phyloP scores from a whole-genome alignment of 1,140 invertebrate genomes.

The Protaetia brevitarsis region DNA sequence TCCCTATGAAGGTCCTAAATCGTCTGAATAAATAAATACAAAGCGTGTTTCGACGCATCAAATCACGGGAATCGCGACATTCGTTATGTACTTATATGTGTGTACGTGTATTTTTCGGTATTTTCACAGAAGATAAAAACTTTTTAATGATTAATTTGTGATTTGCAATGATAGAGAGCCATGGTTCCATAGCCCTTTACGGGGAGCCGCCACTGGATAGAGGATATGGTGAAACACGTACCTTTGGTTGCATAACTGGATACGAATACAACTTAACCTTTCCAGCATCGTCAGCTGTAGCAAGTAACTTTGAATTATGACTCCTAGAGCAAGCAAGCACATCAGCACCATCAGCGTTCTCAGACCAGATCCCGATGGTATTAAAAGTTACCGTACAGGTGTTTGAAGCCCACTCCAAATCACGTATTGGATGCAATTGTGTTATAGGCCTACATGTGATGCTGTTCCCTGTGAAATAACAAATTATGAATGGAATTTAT shows the following conservation, averaged over 20 bases:
- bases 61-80: no score
- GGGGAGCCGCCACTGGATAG: no score
- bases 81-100: no score
- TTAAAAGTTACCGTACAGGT: constrained; percentile 79
- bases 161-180: no score
- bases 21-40: no score
- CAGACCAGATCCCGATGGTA: constrained; percentile 85
- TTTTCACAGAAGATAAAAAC: no score
- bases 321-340: constrained; percentile 74
- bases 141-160: no score
- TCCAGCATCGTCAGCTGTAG: constrained; percentile 87
- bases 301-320: constrained; percentile 67
- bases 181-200: no score
- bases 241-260: constrained; percentile 80
- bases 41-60: no score
- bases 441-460: constrained; percentile 81
- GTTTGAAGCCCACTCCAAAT: constrained; percentile 78
- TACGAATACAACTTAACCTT: constrained; percentile 87
- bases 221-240: constrained; percentile 49
- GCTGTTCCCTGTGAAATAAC: constrained; percentile 73
- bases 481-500: constrained; percentile 23
- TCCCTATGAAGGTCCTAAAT: no score
- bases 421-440: constrained; percentile 65
- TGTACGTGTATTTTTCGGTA: no score
- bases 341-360: constrained; percentile 86